Evolutionary conservation across 2,888 invertebrate species (phyloP), one percentile per base, ranked within the genome.

Genomic region (Thecophora atra): DNA sequence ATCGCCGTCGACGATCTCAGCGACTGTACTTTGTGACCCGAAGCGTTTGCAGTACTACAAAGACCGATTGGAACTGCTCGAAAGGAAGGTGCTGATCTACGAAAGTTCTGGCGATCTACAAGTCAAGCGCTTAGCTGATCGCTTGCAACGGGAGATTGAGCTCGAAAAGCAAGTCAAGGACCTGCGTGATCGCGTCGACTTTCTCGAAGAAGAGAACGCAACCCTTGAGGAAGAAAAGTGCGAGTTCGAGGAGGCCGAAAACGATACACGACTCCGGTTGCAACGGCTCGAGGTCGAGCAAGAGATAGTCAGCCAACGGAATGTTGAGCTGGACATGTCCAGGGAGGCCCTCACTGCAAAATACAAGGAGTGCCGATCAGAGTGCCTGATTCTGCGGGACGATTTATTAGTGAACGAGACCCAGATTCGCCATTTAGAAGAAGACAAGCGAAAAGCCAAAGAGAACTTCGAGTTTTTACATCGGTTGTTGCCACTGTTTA

Each of bases 191-290:
- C 84, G 87, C n/a, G 88, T 91, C 66, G 87, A 88, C 75, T 88
- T 88, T 80, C 88, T 92, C 79, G 88, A 90, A 80, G 88, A 89
- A 63, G 90, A 91, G 79, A 91, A 91, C 84, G 88, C 89, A 72
- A 87, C 88, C 78, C 85, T 92, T 78, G 92, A 92, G 81, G 92
- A 92, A 82, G 92, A 92, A 81, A 90, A 91, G 83, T 91, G 92
- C 81, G 92, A 93, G 84, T 88, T 92, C 75, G 92, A 92, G 85
- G 92, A 92, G 85, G 91, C 91, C 37, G 92, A 92, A 86, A 92
- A 92, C 87, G 92, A 92, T 79, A 91, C 91, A n/a, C 81, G 87
- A 67, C 77, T 87, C 7, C 83, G 84, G 19, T 75, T 87, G 73
- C 87, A 87, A 73, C 89, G 90, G 76, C 87, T 90, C 77, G 90